Evolutionary conservation across 2,888 invertebrate species (phyloP), one percentile per base, ranked within the genome.

Genomic region (Chrysolina oricalcia): DNA sequence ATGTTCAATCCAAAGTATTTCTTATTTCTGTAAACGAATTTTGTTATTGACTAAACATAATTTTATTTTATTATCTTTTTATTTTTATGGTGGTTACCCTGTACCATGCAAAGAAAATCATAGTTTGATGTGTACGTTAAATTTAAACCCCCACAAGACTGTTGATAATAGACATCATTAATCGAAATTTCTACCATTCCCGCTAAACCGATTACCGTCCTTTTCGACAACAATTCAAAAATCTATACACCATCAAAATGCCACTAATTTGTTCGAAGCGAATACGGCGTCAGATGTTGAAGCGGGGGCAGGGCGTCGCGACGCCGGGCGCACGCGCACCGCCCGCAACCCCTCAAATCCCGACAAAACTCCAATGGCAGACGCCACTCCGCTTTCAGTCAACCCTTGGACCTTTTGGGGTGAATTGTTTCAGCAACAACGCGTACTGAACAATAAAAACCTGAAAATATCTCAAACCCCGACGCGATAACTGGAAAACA

Each of bases 221-320:
- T 86, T 85, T 83, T 82, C 68, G 86, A 86, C 85, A 87, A 87
- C 87, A 87, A 87, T 88, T 88, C 87, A 87, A 88, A 88, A 88
- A 88, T 88, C 88, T 86, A 88, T 88, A 88, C 86, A 84, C 87
- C 88, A 87, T 88, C 88, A 88, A 88, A 88, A 88, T 85, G 87
- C 87, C 86, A 88, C 88, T 88, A 88, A 88, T 88, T 88, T 87
- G 87, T 87, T 84, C 82, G 86, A 86, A 85, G 87, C 88, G 87
- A 88, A 87, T 88, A 87, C 88, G 88, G 87, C 87, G 84, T 83
- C 85, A 83, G 84, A 83, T 85, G 82, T 76, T 80, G 81, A 81
- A 81, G 82, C 78, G 84, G 85, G 83, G 86, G 85, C 83, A 83
- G 87, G 85, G 84, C 87, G 87, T 85, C 86, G 83, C 83, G 86